These are phyloP conservation scores for Aradophagus sp. DNA, from an alignment of 1,140 invertebrate species.

Conservation along the genomic window DNA sequence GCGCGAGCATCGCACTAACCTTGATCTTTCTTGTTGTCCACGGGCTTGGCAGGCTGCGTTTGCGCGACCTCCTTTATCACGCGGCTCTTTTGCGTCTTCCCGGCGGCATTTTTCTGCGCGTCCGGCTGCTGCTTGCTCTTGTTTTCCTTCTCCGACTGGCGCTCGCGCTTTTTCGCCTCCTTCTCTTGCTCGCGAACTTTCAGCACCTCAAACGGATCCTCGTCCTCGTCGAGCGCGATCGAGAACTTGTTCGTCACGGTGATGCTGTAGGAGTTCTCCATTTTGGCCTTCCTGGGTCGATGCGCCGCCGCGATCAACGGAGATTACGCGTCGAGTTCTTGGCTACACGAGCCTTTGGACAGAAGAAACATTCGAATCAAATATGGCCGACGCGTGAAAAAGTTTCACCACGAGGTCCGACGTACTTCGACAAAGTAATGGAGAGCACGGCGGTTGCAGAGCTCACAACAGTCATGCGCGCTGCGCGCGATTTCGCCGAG, in stretches of 20 bases:
- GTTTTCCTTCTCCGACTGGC: conserved; percentile 90
- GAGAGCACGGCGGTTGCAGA: conserved; percentile 15
- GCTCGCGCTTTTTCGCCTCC: conserved; percentile 87
- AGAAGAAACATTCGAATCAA: conserved; percentile 74
- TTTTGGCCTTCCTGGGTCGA: conserved; percentile 64
- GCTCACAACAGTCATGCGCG: conserved; percentile 19
- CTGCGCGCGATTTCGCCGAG: conserved; percentile 8
- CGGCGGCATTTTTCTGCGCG: conserved; percentile 75
- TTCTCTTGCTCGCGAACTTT: conserved; percentile 86
- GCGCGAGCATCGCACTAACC: conserved; percentile 74
- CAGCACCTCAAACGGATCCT: conserved; percentile 92
- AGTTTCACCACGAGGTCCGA: conserved; percentile 73
- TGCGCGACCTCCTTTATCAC: conserved; percentile 82
- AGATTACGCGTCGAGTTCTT: conserved; percentile 71
- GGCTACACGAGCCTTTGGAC: conserved; percentile 75
- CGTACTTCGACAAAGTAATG: conserved; percentile 45
- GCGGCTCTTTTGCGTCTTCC: conserved; percentile 74
- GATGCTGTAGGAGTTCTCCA: conserved; percentile 95
- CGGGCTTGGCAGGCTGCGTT: conserved; percentile 76
- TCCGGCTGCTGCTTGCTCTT: conserved; percentile 78
- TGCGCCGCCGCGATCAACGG: conserved; percentile 58
- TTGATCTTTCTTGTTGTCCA: conserved; percentile 79
- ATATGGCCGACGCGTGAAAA: conserved; percentile 72
- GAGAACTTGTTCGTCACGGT: conserved; percentile 93
- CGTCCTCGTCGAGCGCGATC: conserved; percentile 90